These are phyloP conservation scores for Eilema griseolum DNA, from an alignment of 2,888 invertebrate genomes.

Conservation along the genomic window DNA sequence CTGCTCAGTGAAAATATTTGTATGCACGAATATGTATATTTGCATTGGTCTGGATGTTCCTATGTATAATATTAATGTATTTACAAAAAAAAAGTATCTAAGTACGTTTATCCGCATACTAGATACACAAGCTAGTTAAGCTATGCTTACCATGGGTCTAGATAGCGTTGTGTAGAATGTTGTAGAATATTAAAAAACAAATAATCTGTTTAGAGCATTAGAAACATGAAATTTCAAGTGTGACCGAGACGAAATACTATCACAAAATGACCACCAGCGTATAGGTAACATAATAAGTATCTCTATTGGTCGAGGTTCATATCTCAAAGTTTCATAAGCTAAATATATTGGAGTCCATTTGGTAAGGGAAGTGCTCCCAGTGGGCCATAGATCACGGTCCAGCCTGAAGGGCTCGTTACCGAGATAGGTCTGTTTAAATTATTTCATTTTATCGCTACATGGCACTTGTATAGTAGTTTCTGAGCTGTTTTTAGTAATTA, in stretches of 20 bases:
- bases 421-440: slow-evolving; percentile 45
- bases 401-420: slow-evolving; percentile 48
- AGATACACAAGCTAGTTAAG: no score
- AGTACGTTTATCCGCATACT: no score
- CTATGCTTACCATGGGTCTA: no score
- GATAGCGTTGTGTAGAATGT: no score
- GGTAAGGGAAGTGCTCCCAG: slow-evolving; percentile 48
- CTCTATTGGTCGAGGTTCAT: slow-evolving; percentile 29
- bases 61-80: no score
- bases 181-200: no score
- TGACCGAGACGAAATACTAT: not conserved
- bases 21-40: no score
- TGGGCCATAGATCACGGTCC: slow-evolving; percentile 41
- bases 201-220: no score
- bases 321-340: slow-evolving; percentile 50
- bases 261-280: slow-evolving; percentile 3
- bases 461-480: slow-evolving; percentile 17
- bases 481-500: slow-evolving; percentile 6
- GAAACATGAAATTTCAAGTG: no score
- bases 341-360: slow-evolving; percentile 54
- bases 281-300: slow-evolving; percentile 29
- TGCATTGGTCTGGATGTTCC: no score
- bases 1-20: no score
- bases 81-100: no score
- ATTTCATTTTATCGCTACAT: slow-evolving; percentile 41